Evolutionary conservation across 2,888 invertebrate genomes (phyloP).

Genomic region (Sarcophaga carnaria): DNA sequence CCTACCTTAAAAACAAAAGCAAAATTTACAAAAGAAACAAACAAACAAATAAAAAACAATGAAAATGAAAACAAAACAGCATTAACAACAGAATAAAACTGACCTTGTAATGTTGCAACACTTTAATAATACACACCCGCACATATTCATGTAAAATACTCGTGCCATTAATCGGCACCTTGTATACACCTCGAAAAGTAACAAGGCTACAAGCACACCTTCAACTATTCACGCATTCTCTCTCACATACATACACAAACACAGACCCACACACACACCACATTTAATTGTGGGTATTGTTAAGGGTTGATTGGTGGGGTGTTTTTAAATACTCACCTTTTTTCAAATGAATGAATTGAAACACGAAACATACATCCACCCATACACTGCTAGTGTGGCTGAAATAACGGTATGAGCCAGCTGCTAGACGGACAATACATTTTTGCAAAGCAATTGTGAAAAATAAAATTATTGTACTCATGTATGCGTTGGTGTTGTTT

Average conservation of each 20-base stretch:
- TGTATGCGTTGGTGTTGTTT: neutral
- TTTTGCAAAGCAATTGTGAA: neutral
- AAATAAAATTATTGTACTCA: neutral
- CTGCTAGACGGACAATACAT: too few species aligned
- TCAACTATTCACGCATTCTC: neutral
- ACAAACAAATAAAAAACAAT: neutral
- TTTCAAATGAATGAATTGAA: too few species aligned
- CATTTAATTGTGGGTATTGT: neutral
- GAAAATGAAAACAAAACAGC: neutral
- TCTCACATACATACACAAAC: neutral
- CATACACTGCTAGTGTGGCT: too few species aligned
- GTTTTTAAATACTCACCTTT: neutral
- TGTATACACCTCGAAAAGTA: neutral
- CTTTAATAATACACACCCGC: conserved; percentile 16
- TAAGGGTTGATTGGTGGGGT: neutral
- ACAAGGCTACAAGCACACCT: neutral
- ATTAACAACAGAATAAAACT: conserved; percentile 5
- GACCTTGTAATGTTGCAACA: conserved; percentile 55
- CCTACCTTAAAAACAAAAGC: conserved; percentile 49
- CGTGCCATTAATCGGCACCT: neutral
- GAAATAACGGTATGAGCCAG: too few species aligned
- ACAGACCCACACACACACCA: neutral
- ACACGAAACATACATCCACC: too few species aligned
- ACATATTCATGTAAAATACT: neutral
- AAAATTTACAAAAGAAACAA: neutral